Evolutionary conservation across 1,140 invertebrate genomes (phyloP).

Genomic region (Procambarus virginalis): DNA sequence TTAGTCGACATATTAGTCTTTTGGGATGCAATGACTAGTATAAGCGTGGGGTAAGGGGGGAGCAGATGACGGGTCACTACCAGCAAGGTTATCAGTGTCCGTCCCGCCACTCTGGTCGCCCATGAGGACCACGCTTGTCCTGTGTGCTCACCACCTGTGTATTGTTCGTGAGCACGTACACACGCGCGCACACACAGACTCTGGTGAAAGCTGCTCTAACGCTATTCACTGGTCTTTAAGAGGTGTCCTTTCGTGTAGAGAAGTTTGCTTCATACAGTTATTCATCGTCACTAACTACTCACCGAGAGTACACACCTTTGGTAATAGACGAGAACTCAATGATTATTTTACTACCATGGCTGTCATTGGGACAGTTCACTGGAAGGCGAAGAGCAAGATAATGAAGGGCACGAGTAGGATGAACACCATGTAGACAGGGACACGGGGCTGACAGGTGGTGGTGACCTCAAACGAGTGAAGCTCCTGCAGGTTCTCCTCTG

Average conservation of each 20-base stretch:
- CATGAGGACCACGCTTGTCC: not conserved
- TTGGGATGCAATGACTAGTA: slow-evolving; percentile 8
- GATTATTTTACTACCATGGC: not conserved
- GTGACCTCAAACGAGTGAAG: slow-evolving; percentile 60
- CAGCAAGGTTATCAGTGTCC: not conserved
- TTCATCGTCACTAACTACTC: not conserved
- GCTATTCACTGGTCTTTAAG: too few relatives aligned
- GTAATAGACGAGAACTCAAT: not conserved
- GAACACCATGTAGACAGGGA: slow-evolving; percentile 66
- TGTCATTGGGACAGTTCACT: slow-evolving; percentile 17
- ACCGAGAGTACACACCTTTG: not conserved
- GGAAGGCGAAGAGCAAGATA: slow-evolving; percentile 67
- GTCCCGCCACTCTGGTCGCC: not conserved
- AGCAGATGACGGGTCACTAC: not conserved
- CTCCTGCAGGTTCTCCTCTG: slow-evolving; percentile 13
- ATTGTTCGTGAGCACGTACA: not conserved
- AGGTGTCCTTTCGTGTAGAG: too few relatives aligned
- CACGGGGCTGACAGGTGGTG: slow-evolving; percentile 64
- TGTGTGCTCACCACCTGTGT: not conserved
- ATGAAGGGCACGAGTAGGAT: slow-evolving; percentile 67
- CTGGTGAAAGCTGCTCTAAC: too few relatives aligned
- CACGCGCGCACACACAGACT: too few relatives aligned
- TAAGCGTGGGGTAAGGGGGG: not conserved
- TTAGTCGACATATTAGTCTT: not conserved
- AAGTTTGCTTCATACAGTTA: too few relatives aligned